Conservation (phyloP, 2,797 vertebrate genomes). For the Crocodylus rhombifer region DNA sequence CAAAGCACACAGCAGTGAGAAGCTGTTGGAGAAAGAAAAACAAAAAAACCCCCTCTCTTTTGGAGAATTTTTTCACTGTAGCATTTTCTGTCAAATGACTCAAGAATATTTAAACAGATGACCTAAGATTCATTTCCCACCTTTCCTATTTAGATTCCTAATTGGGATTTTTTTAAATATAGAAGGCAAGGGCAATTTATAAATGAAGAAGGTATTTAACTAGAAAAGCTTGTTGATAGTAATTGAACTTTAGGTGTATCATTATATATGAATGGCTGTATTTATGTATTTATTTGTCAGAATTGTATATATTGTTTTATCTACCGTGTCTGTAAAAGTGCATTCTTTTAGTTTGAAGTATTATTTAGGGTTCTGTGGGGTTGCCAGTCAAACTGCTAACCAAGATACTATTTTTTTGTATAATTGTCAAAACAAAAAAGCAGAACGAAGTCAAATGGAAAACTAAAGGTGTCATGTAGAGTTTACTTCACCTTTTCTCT, state of each 20-base stretch:
- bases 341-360: constrained; percentile 82
- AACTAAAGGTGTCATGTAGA: constrained; percentile 56
- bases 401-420: constrained; percentile 86
- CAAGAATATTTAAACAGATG: constrained; percentile 58
- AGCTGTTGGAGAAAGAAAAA: constrained; percentile 9
- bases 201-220: constrained; percentile 80
- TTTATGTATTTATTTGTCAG: constrained; percentile 87
- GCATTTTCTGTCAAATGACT: constrained; percentile 60
- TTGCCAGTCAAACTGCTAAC: constrained; percentile 85
- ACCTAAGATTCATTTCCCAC: constrained; percentile 71
- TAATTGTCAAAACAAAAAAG: constrained; percentile 78
- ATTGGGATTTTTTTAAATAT: constrained; percentile 12
- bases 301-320: constrained; percentile 85
- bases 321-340: constrained; percentile 84
- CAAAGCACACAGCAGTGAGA: constrained; percentile 60
- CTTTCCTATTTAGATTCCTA: constrained; percentile 73
- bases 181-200: constrained; percentile 76
- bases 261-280: constrained; percentile 83
- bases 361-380: constrained; percentile 82
- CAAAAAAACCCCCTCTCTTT: constrained; percentile 44
- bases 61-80: constrained; percentile 68
- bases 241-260: constrained; percentile 78
- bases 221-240: constrained; percentile 79
- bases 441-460: constrained; percentile 50
- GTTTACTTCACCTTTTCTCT: constrained; percentile 64